A percentile compares a stretch with the other conserved stretches of the same genome.
phyloP scores from a whole-genome alignment of 2,113 vertebrate species.

The Mungos mungo region DNA sequence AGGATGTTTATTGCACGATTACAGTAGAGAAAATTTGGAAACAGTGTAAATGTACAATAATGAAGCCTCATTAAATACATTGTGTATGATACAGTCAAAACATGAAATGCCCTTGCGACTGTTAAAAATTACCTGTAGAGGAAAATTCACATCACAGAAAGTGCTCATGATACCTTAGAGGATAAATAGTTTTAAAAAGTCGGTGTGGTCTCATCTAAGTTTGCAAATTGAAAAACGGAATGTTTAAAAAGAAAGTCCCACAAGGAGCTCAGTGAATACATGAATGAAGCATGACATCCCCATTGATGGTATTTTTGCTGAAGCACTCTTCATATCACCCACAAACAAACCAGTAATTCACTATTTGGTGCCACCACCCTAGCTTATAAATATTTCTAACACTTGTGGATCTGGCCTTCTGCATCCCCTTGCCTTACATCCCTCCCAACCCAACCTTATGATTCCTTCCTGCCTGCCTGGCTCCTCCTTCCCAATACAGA shows the following conservation, averaged over 20 bases:
- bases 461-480: background rate
- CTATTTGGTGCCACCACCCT: background rate
- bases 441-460: background rate
- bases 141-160: background rate
- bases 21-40: background rate
- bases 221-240: background rate
- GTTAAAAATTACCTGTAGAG: background rate
- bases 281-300: background rate
- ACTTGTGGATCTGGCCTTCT: background rate
- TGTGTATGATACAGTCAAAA: constrained; percentile 13
- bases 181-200: background rate
- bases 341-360: background rate
- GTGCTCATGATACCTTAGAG: background rate
- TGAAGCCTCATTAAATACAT: constrained; percentile 23
- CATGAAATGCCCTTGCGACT: background rate
- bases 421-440: background rate
- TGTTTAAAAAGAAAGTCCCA: background rate
- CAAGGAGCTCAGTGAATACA: background rate
- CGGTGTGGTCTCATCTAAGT: background rate
- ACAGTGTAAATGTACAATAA: background rate
- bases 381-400: background rate
- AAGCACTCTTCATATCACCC: background rate
- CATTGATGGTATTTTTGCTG: background rate
- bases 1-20: background rate
- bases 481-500: background rate